These are phyloP conservation scores for Bhutanitis thaidina DNA, from an alignment of 2,888 invertebrate species.

Conservation along the genomic window DNA sequence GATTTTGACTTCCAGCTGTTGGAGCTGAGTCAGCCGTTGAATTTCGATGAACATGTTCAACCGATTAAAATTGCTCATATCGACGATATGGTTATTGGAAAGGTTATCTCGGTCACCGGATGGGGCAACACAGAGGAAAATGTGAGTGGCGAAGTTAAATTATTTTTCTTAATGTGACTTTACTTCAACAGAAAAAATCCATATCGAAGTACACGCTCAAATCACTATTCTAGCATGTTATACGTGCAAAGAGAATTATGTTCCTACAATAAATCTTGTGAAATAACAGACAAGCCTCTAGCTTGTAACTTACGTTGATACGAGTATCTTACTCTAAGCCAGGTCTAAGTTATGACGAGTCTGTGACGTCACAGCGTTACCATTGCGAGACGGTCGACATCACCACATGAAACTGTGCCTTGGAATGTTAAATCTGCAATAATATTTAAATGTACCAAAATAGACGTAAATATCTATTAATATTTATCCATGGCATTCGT, in stretches of 20 bases:
- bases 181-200: too few relatives aligned
- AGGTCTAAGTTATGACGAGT: conserved; percentile 14
- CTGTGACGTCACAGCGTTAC: conserved; percentile 14
- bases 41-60: conserved; percentile 51
- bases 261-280: conserved; percentile 9
- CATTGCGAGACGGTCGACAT: not conserved
- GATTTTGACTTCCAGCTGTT: conserved; percentile 67
- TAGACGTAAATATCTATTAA: too few relatives aligned
- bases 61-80: conserved; percentile 61
- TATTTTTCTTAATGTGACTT: too few relatives aligned
- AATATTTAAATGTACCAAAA: too few relatives aligned
- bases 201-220: too few relatives aligned
- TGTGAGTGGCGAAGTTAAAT: conserved; percentile 40
- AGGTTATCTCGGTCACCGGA: conserved; percentile 62
- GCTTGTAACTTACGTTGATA: conserved; percentile 7
- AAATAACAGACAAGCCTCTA: conserved; percentile 9
- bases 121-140: conserved; percentile 71
- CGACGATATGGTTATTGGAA: conserved; percentile 66
- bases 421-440: too few relatives aligned
- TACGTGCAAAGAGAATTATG: not conserved
- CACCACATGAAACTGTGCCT: too few relatives aligned
- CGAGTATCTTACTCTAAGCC: conserved; percentile 16
- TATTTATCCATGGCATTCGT: too few relatives aligned
- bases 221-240: too few relatives aligned
- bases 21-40: conserved; percentile 46